Conservation (phyloP, 1,140 invertebrate genomes). For the Apis cerana region DNA sequence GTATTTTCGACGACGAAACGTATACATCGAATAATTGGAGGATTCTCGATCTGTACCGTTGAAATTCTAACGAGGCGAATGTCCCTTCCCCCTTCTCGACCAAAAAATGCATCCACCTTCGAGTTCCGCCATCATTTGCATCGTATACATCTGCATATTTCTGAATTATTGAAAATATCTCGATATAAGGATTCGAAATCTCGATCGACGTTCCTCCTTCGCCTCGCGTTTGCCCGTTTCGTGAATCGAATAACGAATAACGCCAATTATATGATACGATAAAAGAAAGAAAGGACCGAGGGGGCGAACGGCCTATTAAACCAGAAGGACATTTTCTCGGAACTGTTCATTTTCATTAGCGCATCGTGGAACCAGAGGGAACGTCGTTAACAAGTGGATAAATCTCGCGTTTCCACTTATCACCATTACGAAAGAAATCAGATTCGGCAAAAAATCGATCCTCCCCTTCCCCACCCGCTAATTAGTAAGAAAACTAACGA, state of each 20-base stretch:
- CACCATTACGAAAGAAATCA: slow-evolving; percentile 25
- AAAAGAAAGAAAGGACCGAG: no score
- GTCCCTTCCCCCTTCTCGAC: not conserved
- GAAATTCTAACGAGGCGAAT: slow-evolving; percentile 31
- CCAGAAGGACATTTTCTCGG: not conserved
- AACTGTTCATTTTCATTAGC: slow-evolving; percentile 26
- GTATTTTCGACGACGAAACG: not conserved
- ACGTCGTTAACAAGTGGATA: slow-evolving; percentile 30
- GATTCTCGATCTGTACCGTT: slow-evolving; percentile 15
- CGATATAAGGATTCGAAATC: not conserved
- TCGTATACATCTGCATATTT: slow-evolving; percentile 39
- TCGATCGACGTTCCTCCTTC: not conserved
- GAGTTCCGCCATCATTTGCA: not conserved
- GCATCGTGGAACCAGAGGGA: not conserved
- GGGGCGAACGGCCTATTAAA: not conserved
- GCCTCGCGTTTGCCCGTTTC: not conserved
- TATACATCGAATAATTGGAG: slow-evolving; percentile 25
- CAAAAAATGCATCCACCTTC: not conserved
- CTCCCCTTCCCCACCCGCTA: slow-evolving; percentile 20
- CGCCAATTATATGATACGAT: no score
- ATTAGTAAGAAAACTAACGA: slow-evolving; percentile 56
- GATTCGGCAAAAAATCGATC: slow-evolving; percentile 32
- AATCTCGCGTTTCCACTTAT: slow-evolving; percentile 19
- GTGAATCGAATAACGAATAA: no score
- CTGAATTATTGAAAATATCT: not conserved